A percentile compares a stretch with the other conserved stretches of the same genome.
Evolutionary conservation across 1,140 invertebrate genomes (phyloP).

Genomic region (Paralvinella palmiformis): DNA sequence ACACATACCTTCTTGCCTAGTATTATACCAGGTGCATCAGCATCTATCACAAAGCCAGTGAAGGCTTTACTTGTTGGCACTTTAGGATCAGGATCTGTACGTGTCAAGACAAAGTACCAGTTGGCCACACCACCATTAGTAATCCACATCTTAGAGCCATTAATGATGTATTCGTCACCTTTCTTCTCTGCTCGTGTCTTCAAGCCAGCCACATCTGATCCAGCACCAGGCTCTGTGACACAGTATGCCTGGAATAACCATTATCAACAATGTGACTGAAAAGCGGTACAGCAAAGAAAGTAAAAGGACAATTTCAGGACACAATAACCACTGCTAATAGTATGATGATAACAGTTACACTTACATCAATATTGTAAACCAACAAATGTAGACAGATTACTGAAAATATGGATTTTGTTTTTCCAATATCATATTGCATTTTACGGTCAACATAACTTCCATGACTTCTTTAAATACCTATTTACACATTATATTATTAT

Average conservation of each 20-base stretch:
- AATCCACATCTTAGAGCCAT: constrained; percentile 98
- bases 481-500: too few relatives aligned
- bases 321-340: not conserved
- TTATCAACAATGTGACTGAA: not conserved
- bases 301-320: not conserved
- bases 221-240: constrained; percentile 61
- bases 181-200: constrained; percentile 90
- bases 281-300: not conserved
- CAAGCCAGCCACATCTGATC: constrained; percentile 78
- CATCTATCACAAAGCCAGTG: constrained; percentile 93
- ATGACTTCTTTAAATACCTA: too few relatives aligned
- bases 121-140: constrained; percentile 93
- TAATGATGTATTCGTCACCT: constrained; percentile 83
- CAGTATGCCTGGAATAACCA: constrained; percentile 67
- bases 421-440: too few relatives aligned
- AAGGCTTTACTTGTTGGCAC: constrained; percentile 82
- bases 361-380: not conserved
- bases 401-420: not conserved
- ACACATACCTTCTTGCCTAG: constrained; percentile 77
- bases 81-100: constrained; percentile 89
- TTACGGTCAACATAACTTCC: too few relatives aligned
- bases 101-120: constrained; percentile 95
- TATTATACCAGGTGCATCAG: constrained; percentile 76
- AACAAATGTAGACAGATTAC: not conserved
- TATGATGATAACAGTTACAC: not conserved